phyloP scores from a whole-genome alignment of 2,888 invertebrate genomes.

The Desoria tigrina region DNA sequence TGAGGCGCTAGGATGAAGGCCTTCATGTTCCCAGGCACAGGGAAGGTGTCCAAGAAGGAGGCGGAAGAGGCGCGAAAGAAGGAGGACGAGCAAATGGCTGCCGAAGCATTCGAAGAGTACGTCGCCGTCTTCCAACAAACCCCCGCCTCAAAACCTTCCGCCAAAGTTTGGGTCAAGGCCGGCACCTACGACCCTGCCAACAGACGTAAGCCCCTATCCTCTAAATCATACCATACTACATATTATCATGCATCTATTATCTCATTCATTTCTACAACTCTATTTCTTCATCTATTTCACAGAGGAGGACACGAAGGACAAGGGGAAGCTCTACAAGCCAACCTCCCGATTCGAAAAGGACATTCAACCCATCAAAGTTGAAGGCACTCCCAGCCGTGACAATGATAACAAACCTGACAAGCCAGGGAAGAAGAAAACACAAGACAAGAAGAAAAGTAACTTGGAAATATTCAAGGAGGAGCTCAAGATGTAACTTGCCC shows the following conservation, averaged over 20 bases:
- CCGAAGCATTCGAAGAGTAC: conserved; percentile 94
- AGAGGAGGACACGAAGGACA: conserved; percentile 87
- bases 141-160: conserved; percentile 66
- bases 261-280: conserved; percentile 10
- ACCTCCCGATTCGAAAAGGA: conserved; percentile 71
- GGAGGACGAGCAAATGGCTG: conserved; percentile 86
- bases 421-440: conserved; percentile 68
- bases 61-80: conserved; percentile 82
- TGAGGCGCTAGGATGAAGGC: conserved; percentile 32
- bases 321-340: conserved; percentile 90
- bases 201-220: conserved; percentile 70
- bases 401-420: conserved; percentile 65
- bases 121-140: conserved; percentile 94
- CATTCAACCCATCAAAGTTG: conserved; percentile 59
- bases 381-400: conserved; percentile 60
- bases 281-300: conserved; percentile 50
- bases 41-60: conserved; percentile 68
- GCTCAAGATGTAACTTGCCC: conserved; percentile 76
- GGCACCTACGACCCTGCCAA: conserved; percentile 95
- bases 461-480: conserved; percentile 98
- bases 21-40: conserved; percentile 26
- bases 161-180: conserved; percentile 96
- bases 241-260: too few relatives aligned
- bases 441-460: conserved; percentile 92
- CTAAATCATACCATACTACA: too few relatives aligned